These are phyloP conservation scores for Lasiommata megera DNA, from an alignment of 2,888 invertebrate genomes.

Conservation along the genomic window DNA sequence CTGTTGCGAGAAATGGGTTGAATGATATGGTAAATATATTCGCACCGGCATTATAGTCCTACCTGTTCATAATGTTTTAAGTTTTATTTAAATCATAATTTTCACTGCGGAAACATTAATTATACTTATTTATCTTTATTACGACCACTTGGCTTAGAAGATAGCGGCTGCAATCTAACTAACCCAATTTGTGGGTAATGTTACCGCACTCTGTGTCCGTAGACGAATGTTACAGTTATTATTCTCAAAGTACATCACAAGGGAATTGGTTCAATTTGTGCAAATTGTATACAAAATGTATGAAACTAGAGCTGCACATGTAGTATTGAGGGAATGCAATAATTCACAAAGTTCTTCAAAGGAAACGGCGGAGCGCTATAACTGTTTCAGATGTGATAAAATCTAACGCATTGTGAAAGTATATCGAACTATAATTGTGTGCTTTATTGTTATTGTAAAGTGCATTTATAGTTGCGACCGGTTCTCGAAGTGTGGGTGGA, in stretches of 20 bases:
- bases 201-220: slow-evolving; percentile 56
- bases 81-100: too few species aligned
- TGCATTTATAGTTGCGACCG: slow-evolving; percentile 35
- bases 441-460: slow-evolving; percentile 23
- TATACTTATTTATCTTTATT: too few species aligned
- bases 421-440: slow-evolving; percentile 26
- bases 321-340: slow-evolving; percentile 24
- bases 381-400: slow-evolving; percentile 25
- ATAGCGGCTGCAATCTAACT: slow-evolving; percentile 62
- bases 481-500: slow-evolving; percentile 37
- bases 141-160: slow-evolving; percentile 45
- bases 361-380: slow-evolving; percentile 18
- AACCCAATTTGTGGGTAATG: slow-evolving; percentile 65
- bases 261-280: slow-evolving; percentile 43
- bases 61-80: too few species aligned
- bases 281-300: slow-evolving; percentile 36
- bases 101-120: too few species aligned
- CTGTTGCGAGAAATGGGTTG: too few species aligned
- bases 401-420: slow-evolving; percentile 28
- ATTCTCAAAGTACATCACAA: slow-evolving; percentile 50
- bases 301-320: slow-evolving; percentile 27
- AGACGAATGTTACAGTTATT: slow-evolving; percentile 54
- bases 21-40: too few species aligned
- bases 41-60: too few species aligned
- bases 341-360: slow-evolving; percentile 28